Percentiles rank a stretch among this genome's conserved stretches.
Conservation (phyloP, 2,888 invertebrate genomes). For the Agapostemon virescens region DNA sequence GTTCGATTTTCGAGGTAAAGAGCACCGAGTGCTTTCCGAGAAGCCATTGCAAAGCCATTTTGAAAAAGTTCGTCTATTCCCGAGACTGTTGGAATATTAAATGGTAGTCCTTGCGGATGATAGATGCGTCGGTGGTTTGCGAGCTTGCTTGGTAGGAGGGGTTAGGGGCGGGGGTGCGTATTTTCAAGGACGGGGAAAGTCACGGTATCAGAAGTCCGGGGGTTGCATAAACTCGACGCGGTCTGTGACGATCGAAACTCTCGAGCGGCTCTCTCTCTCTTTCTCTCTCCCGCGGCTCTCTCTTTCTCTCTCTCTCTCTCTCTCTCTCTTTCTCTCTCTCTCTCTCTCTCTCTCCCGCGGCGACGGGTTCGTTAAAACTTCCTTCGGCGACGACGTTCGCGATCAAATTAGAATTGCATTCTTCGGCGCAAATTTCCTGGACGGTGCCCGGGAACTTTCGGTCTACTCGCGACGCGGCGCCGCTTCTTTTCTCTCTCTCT, state of each 20-base stretch:
- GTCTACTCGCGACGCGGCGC: slow-evolving; percentile 38
- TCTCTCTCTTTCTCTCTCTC: too few species aligned
- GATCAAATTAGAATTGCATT: slow-evolving; percentile 66
- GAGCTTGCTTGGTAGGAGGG: not conserved
- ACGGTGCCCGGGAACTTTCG: slow-evolving; percentile 55
- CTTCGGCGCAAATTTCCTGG: slow-evolving; percentile 60
- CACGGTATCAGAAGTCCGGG: slow-evolving; percentile 36
- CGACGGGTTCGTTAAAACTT: slow-evolving; percentile 65
- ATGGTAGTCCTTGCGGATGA: not conserved
- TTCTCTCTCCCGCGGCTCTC: too few species aligned
- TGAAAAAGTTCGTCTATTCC: not conserved
- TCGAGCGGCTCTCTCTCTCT: slow-evolving; percentile 12
- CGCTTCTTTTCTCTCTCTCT: not conserved
- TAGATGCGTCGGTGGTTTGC: slow-evolving; percentile 6
- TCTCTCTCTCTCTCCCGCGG: slow-evolving; percentile 15
- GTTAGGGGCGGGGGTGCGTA: not conserved
- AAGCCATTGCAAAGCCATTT: too few species aligned
- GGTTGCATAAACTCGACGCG: slow-evolving; percentile 10
- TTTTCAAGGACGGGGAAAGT: slow-evolving; percentile 30
- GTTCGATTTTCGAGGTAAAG: too few species aligned
- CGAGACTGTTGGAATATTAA: not conserved
- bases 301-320: too few species aligned
- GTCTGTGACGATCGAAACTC: slow-evolving; percentile 59
- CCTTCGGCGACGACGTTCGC: slow-evolving; percentile 56
- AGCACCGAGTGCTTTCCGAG: too few species aligned